Evolutionary conservation across 1,140 invertebrate genomes (phyloP).

Genomic region (Drosophila parvula): DNA sequence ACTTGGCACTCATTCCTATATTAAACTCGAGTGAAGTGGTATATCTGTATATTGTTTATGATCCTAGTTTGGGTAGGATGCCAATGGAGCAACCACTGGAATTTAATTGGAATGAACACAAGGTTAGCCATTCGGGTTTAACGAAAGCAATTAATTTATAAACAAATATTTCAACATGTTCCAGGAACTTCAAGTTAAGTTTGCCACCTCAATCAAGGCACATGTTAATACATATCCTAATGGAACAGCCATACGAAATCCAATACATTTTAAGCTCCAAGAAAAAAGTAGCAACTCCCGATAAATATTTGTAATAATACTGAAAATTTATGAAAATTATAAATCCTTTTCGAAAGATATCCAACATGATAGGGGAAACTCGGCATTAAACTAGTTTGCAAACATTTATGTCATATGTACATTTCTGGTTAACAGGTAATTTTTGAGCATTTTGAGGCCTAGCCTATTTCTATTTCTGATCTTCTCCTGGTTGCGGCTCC

Average conservation of each 20-base stretch:
- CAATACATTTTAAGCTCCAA: too few relatives aligned
- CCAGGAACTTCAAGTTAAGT: background rate
- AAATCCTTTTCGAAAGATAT: too few relatives aligned
- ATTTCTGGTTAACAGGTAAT: background rate
- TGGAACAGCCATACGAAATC: background rate
- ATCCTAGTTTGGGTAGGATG: background rate
- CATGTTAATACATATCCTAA: background rate
- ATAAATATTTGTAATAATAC: too few relatives aligned
- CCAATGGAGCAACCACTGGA: background rate
- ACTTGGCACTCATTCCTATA: background rate
- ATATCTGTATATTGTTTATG: background rate
- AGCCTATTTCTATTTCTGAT: background rate
- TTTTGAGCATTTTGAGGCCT: background rate
- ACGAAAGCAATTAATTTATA: background rate
- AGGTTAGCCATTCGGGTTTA: background rate
- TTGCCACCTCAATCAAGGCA: too few relatives aligned
- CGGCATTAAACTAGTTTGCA: background rate
- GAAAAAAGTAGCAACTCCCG: too few relatives aligned
- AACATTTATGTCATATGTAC: background rate
- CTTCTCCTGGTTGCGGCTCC: background rate
- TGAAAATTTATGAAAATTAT: too few relatives aligned
- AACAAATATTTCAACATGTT: background rate
- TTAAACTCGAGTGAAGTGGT: background rate
- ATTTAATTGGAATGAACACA: background rate
- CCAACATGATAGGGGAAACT: too few relatives aligned